phyloP scores from a whole-genome alignment of 1,140 invertebrate species.

The Drosophila truncata region DNA sequence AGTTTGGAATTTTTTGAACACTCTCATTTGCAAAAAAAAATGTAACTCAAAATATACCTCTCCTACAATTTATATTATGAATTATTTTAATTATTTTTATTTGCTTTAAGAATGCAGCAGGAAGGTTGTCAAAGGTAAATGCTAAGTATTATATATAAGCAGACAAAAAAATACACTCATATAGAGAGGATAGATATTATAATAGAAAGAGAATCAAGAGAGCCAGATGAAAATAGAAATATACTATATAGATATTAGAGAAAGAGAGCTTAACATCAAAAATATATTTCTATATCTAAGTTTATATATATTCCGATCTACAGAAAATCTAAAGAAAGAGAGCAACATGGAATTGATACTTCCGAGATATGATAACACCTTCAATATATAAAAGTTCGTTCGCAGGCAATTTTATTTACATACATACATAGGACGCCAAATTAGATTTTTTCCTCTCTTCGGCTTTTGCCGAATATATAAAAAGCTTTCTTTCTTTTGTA shows the following conservation, averaged over 20 bases:
- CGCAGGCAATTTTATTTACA: slow-evolving; percentile 16
- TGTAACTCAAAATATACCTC: background rate
- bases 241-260: slow-evolving; percentile 9
- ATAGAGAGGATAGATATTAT: background rate
- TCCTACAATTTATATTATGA: background rate
- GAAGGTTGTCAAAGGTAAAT: slow-evolving; percentile 1
- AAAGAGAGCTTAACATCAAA: slow-evolving; percentile 11
- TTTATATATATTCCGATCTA: slow-evolving; percentile 1
- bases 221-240: slow-evolving; percentile 2
- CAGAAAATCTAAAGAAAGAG: slow-evolving; percentile 1
- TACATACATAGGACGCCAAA: slow-evolving; percentile 10
- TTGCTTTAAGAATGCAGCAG: background rate
- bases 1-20: background rate
- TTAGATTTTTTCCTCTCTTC: background rate
- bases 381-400: slow-evolving; percentile 6
- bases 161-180: slow-evolving; percentile 16
- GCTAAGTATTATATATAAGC: slow-evolving; percentile 4
- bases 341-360: background rate
- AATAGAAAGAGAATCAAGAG: background rate
- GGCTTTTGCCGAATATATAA: slow-evolving; percentile 5
- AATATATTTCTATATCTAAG: slow-evolving; percentile 1
- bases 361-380: slow-evolving; percentile 2
- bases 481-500: slow-evolving; percentile 1
- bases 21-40: slow-evolving; percentile 1
- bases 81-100: background rate